These are phyloP conservation scores for Encarsia formosa DNA, from an alignment of 2,888 invertebrate genomes.

Conservation along the genomic window DNA sequence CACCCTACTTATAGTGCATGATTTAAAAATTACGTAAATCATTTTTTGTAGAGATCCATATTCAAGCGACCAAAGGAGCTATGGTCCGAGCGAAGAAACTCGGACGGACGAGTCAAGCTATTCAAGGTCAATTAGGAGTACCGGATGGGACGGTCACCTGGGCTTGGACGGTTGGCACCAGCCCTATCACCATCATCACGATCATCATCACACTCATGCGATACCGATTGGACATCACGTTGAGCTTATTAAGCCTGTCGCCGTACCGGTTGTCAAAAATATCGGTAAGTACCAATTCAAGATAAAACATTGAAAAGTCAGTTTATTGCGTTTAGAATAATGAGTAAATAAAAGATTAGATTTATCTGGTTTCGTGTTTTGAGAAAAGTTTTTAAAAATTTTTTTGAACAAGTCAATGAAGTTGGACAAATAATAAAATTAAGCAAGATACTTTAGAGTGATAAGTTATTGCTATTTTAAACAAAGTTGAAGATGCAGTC, in stretches of 20 bases:
- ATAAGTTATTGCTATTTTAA: too few relatives aligned
- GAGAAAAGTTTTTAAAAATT: too few relatives aligned
- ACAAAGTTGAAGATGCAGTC: too few relatives aligned
- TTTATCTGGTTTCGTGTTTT: too few relatives aligned
- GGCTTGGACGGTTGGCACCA: conserved; percentile 30
- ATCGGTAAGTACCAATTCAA: conserved; percentile 48
- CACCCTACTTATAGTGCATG: too few relatives aligned
- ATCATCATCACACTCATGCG: conserved; percentile 49
- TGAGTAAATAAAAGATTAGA: too few relatives aligned
- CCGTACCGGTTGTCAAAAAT: conserved; percentile 64
- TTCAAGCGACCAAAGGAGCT: conserved; percentile 7
- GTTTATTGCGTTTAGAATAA: too few relatives aligned
- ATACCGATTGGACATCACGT: conserved; percentile 61
- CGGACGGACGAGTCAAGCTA: conserved; percentile 7
- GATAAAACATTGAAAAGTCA: background rate
- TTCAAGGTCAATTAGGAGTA: background rate
- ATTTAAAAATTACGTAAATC: background rate
- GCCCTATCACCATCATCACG: conserved; percentile 1
- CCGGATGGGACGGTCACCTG: conserved; percentile 11
- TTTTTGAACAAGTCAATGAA: too few relatives aligned
- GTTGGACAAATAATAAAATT: too few relatives aligned
- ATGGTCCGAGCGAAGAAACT: background rate
- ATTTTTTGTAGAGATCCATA: conserved; percentile 5
- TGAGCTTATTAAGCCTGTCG: conserved; percentile 64
- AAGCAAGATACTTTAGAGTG: too few relatives aligned